phyloP scores from a whole-genome alignment of 2,113 vertebrate genomes.

The Carassius carassius region DNA sequence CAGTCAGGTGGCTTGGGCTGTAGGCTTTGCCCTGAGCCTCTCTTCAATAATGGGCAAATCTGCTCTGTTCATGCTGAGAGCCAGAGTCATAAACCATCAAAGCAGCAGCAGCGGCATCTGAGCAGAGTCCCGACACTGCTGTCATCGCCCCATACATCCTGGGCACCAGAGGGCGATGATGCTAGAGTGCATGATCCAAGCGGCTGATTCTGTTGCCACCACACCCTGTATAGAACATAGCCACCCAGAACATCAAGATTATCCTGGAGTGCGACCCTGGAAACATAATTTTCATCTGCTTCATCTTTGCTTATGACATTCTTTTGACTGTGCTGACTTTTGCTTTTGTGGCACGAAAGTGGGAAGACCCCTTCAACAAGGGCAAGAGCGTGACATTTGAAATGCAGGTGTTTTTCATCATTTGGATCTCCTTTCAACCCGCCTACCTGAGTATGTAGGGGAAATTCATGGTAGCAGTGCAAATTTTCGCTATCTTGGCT shows the following conservation, averaged over 20 bases:
- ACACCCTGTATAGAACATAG: constrained; percentile 78
- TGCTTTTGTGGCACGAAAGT: constrained; percentile 77
- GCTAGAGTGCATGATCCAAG: constrained; percentile 67
- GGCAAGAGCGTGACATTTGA: constrained; percentile 83
- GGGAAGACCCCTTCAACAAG: constrained; percentile 84
- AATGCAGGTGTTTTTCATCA: constrained; percentile 86
- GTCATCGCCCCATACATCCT: constrained; percentile 68
- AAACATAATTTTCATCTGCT: constrained; percentile 82
- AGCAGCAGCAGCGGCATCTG: constrained; percentile 71
- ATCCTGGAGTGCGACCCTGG: constrained; percentile 83
- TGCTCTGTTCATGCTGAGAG: constrained; percentile 78
- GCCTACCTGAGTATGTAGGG: constrained; percentile 87
- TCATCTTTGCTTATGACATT: constrained; percentile 79
- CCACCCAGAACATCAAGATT: constrained; percentile 82
- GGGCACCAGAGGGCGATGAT: constrained; percentile 75
- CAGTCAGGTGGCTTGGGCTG: constrained; percentile 77
- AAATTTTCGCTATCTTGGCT: constrained; percentile 87
- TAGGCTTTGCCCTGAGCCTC: constrained; percentile 81
- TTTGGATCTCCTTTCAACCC: constrained; percentile 87
- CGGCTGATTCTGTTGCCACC: constrained; percentile 76
- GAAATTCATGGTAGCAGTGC: constrained; percentile 87
- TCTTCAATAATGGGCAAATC: constrained; percentile 84
- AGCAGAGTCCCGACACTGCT: constrained; percentile 67
- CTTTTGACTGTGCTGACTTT: constrained; percentile 80
- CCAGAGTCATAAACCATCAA: constrained; percentile 73